Conservation (phyloP, 1,140 invertebrate genomes). For the Teleogryllus occipitalis region DNA sequence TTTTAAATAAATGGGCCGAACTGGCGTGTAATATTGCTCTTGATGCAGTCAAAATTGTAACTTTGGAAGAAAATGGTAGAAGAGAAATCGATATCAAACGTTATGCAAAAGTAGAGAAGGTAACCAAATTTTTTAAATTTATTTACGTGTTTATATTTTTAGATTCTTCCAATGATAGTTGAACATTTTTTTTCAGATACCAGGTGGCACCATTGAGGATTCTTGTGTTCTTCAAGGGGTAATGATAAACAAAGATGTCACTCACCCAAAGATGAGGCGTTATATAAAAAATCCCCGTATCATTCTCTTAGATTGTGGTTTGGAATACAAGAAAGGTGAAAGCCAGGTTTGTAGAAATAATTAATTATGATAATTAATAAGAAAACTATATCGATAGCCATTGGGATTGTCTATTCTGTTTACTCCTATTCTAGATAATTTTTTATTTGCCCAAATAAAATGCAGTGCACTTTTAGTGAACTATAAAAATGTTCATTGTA, state of each 20-base stretch:
- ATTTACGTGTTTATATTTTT: neutral
- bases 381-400: too few relatives aligned
- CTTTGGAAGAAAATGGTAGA: conserved; percentile 78
- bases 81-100: conserved; percentile 97
- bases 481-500: too few relatives aligned
- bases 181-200: conserved; percentile 47
- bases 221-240: conserved; percentile 90
- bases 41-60: conserved; percentile 88
- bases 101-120: conserved; percentile 95
- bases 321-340: conserved; percentile 99
- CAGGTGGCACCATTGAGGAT: conserved; percentile 92
- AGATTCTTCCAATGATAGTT: conserved; percentile 25
- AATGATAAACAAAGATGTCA: conserved; percentile 99
- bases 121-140: conserved; percentile 27
- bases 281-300: conserved; percentile 94
- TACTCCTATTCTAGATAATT: too few relatives aligned
- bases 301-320: conserved; percentile 85
- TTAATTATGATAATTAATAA: too few relatives aligned
- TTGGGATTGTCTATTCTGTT: too few relatives aligned
- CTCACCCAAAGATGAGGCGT: conserved; percentile 93
- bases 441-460: too few relatives aligned
- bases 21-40: conserved; percentile 92
- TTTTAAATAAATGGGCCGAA: conserved; percentile 90
- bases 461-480: too few relatives aligned
- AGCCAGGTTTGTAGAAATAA: conserved; percentile 48